phyloP scores from a whole-genome alignment of 1,140 invertebrate species.

The Phocides pigmalion region DNA sequence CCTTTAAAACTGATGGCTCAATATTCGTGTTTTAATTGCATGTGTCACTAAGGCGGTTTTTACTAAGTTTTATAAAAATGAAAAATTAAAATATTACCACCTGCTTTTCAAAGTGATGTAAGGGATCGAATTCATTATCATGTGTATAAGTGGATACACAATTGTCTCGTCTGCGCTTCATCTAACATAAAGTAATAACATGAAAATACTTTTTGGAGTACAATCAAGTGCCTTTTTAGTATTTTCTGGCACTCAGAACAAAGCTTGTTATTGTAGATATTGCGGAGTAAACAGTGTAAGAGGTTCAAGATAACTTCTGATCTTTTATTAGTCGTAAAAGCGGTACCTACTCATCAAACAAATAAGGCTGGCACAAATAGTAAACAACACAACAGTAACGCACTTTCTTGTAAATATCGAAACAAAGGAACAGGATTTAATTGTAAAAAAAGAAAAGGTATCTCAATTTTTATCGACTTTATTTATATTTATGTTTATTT shows the following conservation, averaged over 20 bases:
- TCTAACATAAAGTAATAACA: neutral
- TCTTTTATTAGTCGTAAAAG: slow-evolving; percentile 25
- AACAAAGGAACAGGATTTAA: neutral
- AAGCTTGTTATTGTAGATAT: slow-evolving; percentile 23
- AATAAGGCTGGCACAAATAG: neutral
- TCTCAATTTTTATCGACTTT: no score
- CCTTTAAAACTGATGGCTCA: no score
- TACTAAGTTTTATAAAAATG: no score
- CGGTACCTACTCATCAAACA: slow-evolving; percentile 9
- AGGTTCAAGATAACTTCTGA: slow-evolving; percentile 25
- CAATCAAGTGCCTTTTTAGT: neutral
- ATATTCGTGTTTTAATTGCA: no score
- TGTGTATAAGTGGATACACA: no score
- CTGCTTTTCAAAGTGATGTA: no score
- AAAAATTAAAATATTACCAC: no score
- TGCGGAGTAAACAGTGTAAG: slow-evolving; percentile 22
- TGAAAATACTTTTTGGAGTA: neutral
- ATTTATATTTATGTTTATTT: no score
- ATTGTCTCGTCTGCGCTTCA: no score
- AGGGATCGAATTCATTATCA: no score
- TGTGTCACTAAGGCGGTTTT: no score
- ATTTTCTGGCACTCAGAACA: slow-evolving; percentile 2
- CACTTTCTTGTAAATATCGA: slow-evolving; percentile 2
- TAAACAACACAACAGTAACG: neutral
- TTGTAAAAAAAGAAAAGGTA: no score